A percentile compares a stretch with the other conserved stretches of the same genome.
phyloP scores from a whole-genome alignment of 2,888 invertebrate genomes.

The Aproaerema taeniolella region DNA sequence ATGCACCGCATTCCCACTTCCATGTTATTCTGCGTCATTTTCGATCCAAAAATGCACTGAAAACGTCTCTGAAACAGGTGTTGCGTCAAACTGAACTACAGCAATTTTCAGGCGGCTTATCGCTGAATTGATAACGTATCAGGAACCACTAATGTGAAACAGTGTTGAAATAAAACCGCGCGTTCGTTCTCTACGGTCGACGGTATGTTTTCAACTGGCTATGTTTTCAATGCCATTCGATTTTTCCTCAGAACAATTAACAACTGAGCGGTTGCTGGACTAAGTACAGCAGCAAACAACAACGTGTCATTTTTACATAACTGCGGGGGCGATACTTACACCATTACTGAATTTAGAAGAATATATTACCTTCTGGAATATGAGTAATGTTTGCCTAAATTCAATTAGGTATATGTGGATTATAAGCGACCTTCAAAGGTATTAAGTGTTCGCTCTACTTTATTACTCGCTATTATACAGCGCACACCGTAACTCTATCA shows the following conservation, averaged over 20 bases:
- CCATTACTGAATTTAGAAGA: no score
- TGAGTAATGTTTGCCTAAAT: no score
- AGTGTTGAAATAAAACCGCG: no score
- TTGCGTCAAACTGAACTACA: slow-evolving; percentile 26
- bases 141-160: no score
- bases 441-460: no score
- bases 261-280: slow-evolving; percentile 22
- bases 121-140: slow-evolving; percentile 31
- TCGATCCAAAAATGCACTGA: slow-evolving; percentile 19
- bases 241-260: slow-evolving; percentile 47
- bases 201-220: slow-evolving; percentile 22
- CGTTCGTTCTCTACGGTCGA: neutral
- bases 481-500: no score
- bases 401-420: no score
- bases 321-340: neutral
- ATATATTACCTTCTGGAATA: no score
- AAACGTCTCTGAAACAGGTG: slow-evolving; percentile 16
- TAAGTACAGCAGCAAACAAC: slow-evolving; percentile 30
- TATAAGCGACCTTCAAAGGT: no score
- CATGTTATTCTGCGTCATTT: slow-evolving; percentile 55
- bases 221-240: slow-evolving; percentile 31
- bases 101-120: slow-evolving; percentile 22
- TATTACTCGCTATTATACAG: no score
- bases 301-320: slow-evolving; percentile 23
- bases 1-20: slow-evolving; percentile 85